Evolutionary conservation across 1,140 invertebrate genomes (phyloP).

Genomic region (Cecropterus lyciades): DNA sequence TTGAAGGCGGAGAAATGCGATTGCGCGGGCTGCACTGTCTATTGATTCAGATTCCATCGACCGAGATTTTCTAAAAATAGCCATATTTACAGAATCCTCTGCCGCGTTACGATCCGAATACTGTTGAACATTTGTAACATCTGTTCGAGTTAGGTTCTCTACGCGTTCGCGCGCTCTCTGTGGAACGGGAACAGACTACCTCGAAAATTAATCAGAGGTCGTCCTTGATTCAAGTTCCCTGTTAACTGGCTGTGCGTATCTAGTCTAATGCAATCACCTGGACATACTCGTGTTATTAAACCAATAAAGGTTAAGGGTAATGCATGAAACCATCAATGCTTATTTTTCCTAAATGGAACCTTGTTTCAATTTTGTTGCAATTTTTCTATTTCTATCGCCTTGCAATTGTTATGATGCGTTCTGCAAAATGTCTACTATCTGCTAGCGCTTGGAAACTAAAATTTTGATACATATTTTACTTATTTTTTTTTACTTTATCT

Average conservation of each 20-base stretch:
- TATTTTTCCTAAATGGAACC: not conserved
- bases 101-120: constrained; percentile 16
- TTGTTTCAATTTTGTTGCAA: not conserved
- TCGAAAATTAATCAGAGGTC: not conserved
- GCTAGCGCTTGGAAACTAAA: constrained; percentile 1
- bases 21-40: constrained; percentile 1
- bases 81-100: constrained; percentile 25
- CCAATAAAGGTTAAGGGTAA: not conserved
- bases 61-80: constrained; percentile 31
- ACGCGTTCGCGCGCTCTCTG: not conserved
- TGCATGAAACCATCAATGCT: not conserved
- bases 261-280: not conserved
- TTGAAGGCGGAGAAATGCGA: not conserved
- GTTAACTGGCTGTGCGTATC: not conserved
- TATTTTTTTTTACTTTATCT: not conserved
- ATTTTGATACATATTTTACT: not conserved
- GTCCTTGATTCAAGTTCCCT: constrained; percentile 4
- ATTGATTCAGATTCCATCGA: constrained; percentile 10
- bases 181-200: not conserved
- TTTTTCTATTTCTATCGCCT: not conserved
- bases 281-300: too few species aligned
- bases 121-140: not conserved
- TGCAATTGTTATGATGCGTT: not conserved
- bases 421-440: not conserved
- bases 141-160: not conserved